Evolutionary conservation across 2,797 vertebrate genomes (phyloP).

Genomic region (Gymnocypris eckloni): DNA sequence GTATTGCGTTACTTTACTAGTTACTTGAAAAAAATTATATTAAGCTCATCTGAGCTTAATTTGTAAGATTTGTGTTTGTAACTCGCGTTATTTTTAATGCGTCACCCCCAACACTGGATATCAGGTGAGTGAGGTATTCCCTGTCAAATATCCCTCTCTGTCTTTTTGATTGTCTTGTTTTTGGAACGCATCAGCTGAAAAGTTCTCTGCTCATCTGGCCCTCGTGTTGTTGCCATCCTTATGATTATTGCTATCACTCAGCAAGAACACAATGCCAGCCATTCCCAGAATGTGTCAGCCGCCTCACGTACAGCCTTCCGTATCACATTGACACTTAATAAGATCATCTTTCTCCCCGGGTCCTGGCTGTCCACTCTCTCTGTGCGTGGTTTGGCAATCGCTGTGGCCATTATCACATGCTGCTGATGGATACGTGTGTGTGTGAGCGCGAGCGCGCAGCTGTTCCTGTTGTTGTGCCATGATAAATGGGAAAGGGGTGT

Average conservation of each 20-base stretch:
- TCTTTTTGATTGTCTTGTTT: constrained; percentile 27
- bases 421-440: constrained; percentile 55
- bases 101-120: too few relatives aligned
- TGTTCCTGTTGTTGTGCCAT: constrained; percentile 59
- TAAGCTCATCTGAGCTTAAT: too few relatives aligned
- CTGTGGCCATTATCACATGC: constrained; percentile 59
- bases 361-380: constrained; percentile 55
- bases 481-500: constrained; percentile 57
- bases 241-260: constrained; percentile 52
- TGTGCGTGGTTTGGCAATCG: constrained; percentile 57
- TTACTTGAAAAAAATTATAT: too few relatives aligned
- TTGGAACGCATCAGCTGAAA: constrained; percentile 36
- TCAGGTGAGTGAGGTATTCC: neutral
- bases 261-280: constrained; percentile 53
- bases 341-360: constrained; percentile 59
- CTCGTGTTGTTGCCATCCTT: constrained; percentile 50
- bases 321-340: constrained; percentile 56
- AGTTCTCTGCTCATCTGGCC: constrained; percentile 11
- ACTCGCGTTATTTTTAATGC: too few relatives aligned
- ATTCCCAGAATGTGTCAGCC: constrained; percentile 59
- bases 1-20: too few relatives aligned
- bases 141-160: constrained; percentile 17
- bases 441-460: constrained; percentile 41
- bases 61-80: too few relatives aligned
- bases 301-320: constrained; percentile 43